Conservation (phyloP, 2,113 vertebrate genomes). For the Cromileptes altivelis region DNA sequence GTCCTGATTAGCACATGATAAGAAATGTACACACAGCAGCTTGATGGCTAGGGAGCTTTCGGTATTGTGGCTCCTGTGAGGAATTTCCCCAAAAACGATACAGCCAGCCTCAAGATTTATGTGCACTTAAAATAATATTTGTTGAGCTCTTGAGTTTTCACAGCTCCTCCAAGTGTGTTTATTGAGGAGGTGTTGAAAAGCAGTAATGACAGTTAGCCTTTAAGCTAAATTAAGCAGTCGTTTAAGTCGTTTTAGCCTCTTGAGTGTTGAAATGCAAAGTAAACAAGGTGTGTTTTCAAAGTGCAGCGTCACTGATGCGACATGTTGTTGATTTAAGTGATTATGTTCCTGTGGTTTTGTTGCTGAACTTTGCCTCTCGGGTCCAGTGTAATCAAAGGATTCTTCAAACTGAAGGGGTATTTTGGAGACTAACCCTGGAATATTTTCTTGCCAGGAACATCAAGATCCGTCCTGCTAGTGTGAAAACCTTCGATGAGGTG, state of each 20-base stretch:
- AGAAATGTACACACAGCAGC: slow-evolving; percentile 54
- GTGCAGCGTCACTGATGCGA: slow-evolving; percentile 50
- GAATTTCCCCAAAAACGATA: slow-evolving; percentile 75
- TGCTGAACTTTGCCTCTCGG: slow-evolving; percentile 41
- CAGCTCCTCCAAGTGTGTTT: slow-evolving; percentile 70
- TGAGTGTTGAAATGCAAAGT: slow-evolving; percentile 68
- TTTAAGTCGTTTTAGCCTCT: slow-evolving; percentile 63
- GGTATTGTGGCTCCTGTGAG: slow-evolving; percentile 68
- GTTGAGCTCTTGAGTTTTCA: slow-evolving; percentile 77
- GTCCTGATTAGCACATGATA: slow-evolving; percentile 64
- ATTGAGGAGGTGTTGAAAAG: slow-evolving; percentile 80
- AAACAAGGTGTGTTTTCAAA: slow-evolving; percentile 72
- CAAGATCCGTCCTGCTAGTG: slow-evolving; percentile 89
- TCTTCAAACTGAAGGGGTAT: slow-evolving; percentile 25
- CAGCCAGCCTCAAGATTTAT: slow-evolving; percentile 71
- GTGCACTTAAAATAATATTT: slow-evolving; percentile 83
- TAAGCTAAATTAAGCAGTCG: slow-evolving; percentile 67
- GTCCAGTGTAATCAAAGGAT: slow-evolving; percentile 22
- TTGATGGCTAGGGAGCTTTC: slow-evolving; percentile 18
- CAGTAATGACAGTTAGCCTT: slow-evolving; percentile 70
- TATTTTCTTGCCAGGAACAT: slow-evolving; percentile 80
- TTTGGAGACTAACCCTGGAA: slow-evolving; percentile 38
- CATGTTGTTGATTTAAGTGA: slow-evolving; percentile 59
- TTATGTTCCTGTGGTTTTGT: slow-evolving; percentile 67
- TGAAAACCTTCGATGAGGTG: slow-evolving; percentile 94